Percentiles rank a stretch among this genome's conserved stretches.
Evolutionary conservation across 1,140 invertebrate species (phyloP).

Genomic region (Drosophila suzukii): DNA sequence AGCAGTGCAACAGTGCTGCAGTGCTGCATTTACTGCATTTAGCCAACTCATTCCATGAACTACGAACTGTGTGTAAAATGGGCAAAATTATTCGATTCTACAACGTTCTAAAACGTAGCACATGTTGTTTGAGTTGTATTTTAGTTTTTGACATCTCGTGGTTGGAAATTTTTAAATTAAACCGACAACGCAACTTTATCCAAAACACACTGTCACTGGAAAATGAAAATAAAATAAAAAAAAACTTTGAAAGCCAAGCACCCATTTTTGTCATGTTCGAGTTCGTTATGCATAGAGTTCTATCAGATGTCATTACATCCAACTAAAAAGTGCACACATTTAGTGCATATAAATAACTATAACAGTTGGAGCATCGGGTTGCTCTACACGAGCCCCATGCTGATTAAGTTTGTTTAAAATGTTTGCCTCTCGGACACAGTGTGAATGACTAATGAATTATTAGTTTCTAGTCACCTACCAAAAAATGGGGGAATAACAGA

Average conservation of each 20-base stretch:
- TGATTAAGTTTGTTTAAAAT: constrained; percentile 1
- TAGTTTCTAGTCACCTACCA: neutral
- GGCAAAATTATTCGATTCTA: neutral
- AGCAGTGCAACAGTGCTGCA: neutral
- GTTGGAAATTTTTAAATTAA: neutral
- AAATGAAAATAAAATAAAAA: neutral
- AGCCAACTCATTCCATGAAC: neutral
- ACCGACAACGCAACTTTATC: neutral
- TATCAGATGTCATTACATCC: constrained; percentile 6
- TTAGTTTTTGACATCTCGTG: neutral
- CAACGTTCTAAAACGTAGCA: neutral
- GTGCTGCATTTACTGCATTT: neutral
- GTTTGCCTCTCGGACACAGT: neutral
- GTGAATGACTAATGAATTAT: neutral
- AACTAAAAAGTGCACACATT: constrained; percentile 3
- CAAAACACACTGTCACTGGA: neutral
- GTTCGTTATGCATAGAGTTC: neutral
- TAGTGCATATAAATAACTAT: constrained; percentile 1
- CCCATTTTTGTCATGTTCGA: neutral
- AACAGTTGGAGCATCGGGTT: neutral
- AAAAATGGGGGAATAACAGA: no score
- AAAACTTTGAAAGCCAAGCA: neutral
- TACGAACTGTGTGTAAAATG: neutral
- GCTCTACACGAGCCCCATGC: neutral
- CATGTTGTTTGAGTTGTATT: neutral